Base-by-base conservation (phyloP, 2,113 vertebrate species). In the Melanerpes aurifrons region DNA sequence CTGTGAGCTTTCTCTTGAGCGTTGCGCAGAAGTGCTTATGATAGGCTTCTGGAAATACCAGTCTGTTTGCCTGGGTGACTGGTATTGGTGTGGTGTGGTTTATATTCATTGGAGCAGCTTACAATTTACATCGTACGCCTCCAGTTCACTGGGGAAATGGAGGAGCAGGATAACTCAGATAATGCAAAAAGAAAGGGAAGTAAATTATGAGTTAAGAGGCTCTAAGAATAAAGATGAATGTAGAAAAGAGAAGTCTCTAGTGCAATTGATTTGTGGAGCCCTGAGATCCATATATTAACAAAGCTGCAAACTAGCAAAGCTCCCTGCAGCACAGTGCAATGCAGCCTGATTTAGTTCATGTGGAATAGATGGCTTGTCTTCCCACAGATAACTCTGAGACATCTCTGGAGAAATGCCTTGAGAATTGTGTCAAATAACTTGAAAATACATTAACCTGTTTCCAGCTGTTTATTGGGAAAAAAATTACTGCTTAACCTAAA, bases 131-230 rank as follows among this genome's bases (percentile, higher is more conserved):
- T 43, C 82, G 53, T 12, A 47, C 25, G 67, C 50, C 7, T 31
- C 86, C 53, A 16, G 57, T 86, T 96, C 91, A 61, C 77, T 37
- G 43, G 77, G 79, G 72, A 94, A 94, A 80, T 74, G 75, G 59
- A 92, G 53, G 50, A 85, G 72, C 57, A 70, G 64, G 35, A 62
- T 80, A 87, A 67, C 71, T 89, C 43, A 35, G 56, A 50, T 86
- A 87, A 82, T 81, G 76, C 56, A n/a, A 31, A 67, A 64, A 80
- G 79, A 69, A 79, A 91, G 79, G n/a, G 43, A 89, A 87, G 72
- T 56, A 79, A 85, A 82, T 93, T 45, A 32, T 53, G 50, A 89
- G 40, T 77, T 84, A 72, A 84, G 82, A 73, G 18, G 20, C 37
- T 92, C 57, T 67, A 70, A 85, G 64, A 79, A 63, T 48, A 92